These are phyloP conservation scores for Tragulus kanchil DNA, from an alignment of 2,113 vertebrate species.

Conservation along the genomic window DNA sequence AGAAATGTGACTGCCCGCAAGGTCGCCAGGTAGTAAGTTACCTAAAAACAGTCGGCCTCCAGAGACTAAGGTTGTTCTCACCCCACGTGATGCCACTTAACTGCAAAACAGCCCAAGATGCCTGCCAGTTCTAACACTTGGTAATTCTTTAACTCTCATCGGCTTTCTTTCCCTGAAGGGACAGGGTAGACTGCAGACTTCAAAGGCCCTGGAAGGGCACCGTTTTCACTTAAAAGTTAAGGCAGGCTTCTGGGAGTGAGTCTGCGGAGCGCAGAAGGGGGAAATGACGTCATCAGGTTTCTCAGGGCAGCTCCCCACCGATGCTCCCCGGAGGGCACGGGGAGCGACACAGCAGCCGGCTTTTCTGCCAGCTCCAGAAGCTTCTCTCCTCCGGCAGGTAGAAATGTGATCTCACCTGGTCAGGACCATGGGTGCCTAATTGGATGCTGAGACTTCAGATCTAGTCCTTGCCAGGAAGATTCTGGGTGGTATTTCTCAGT, in stretches of 20 bases:
- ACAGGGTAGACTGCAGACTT: background rate
- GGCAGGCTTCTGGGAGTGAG: background rate
- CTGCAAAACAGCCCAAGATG: background rate
- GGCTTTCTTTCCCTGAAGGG: background rate
- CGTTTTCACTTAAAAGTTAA: background rate
- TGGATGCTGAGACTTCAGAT: background rate
- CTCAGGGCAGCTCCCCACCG: background rate
- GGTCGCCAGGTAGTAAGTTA: background rate
- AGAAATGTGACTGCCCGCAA: background rate
- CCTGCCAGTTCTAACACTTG: background rate
- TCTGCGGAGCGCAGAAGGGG: background rate
- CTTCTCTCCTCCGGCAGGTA: background rate
- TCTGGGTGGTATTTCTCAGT: slow-evolving; percentile 47
- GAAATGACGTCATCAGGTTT: slow-evolving; percentile 21
- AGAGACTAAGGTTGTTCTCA: background rate
- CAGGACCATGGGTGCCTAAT: background rate
- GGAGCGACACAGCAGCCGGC: background rate
- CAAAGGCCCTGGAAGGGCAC: background rate
- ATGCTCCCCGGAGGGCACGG: background rate
- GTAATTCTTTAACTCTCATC: background rate
- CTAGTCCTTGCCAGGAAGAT: slow-evolving; percentile 21
- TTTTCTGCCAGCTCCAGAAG: background rate
- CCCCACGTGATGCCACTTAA: background rate
- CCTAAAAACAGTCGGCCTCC: background rate
- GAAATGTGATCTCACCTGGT: background rate